Conservation (phyloP, 2,888 invertebrate genomes). For the Drosophila prolongata region DNA sequence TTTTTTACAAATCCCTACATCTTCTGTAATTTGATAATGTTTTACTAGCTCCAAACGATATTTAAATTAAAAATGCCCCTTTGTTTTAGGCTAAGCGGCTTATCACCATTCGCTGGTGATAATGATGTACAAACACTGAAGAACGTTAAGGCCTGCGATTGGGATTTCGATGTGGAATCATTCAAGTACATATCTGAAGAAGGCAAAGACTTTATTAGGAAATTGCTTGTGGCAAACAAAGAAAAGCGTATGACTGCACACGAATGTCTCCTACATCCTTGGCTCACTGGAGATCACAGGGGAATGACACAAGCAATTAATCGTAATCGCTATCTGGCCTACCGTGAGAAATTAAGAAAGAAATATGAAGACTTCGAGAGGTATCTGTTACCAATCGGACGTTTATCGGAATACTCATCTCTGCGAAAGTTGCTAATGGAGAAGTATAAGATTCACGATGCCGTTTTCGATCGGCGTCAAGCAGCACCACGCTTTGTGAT, state of each 20-base stretch:
- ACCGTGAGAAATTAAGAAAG: slow-evolving; percentile 94
- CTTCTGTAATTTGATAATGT: no score
- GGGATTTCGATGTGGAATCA: slow-evolving; percentile 99
- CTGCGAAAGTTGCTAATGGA: slow-evolving; percentile 97
- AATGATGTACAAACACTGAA: slow-evolving; percentile 99
- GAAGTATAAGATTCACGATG: slow-evolving; percentile 98
- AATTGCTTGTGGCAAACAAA: slow-evolving; percentile 95
- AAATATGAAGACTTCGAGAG: slow-evolving; percentile 92
- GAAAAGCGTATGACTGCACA: slow-evolving; percentile 99
- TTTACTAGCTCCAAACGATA: no score
- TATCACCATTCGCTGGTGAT: slow-evolving; percentile 99
- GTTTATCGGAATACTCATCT: slow-evolving; percentile 98
- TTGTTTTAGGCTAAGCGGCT: slow-evolving; percentile 92
- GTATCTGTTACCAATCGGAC: slow-evolving; percentile 96
- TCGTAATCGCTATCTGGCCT: slow-evolving; percentile 92
- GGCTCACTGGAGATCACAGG: slow-evolving; percentile 95
- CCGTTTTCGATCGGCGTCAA: slow-evolving; percentile 98
- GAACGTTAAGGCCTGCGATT: slow-evolving; percentile 99
- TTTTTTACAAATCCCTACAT: no score
- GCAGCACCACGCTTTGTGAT: slow-evolving; percentile 99
- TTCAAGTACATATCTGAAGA: slow-evolving; percentile 97
- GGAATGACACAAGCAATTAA: slow-evolving; percentile 91
- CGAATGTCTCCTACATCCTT: slow-evolving; percentile 97
- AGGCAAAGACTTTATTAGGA: slow-evolving; percentile 98
- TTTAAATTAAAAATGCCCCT: no score